Base-by-base conservation (phyloP, 2,113 vertebrate species). In the Dissostichus mawsoni region DNA sequence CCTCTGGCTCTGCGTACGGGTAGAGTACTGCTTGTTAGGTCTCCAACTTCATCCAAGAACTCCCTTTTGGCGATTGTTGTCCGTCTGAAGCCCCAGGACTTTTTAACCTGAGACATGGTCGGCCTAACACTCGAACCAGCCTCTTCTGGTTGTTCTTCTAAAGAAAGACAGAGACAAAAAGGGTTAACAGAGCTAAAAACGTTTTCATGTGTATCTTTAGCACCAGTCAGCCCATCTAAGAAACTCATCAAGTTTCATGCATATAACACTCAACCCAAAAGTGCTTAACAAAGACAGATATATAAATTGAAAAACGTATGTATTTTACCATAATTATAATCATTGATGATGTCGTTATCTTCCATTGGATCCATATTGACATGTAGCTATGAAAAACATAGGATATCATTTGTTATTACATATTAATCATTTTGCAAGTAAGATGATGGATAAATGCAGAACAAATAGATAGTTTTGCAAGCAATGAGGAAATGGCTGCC, bases 1-100 rank as follows among this genome's bases (percentile, higher is more conserved):
- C 94, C 93, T 78, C 89, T 85, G 36, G 59, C 68, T 20, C 95
- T 94, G 1, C 97, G 93, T 9, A 96, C 82, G 5, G 92, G 91
- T 0, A 93, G 81, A 55, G 92, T 87, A 33, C 93, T 94, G 0
- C 88, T 87, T n/a, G 91, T 93, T 68, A 94, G 84, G 0, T 95
- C 79, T 23, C 96, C 96, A 0, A 74, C 67, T 20, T 98, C 97
- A 4, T 96, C 95, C 0, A 90, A 85, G 17, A 96, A 92, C 74
- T 98, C 97, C 8, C 98, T 94, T 76, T 94, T 96, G 2, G 97
- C 98, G 44, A 99, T 96, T 0, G 98, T 99, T 51, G 97, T 97
- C 72, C 96, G 95, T 4, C 98, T 96, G 84, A 99, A 99, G 0
- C 97, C 97, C 98, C 98, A 99, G 0, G 96, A 97, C 86, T 98